Conservation (phyloP, 1,140 invertebrate species). For the Berghia stephanieae region DNA sequence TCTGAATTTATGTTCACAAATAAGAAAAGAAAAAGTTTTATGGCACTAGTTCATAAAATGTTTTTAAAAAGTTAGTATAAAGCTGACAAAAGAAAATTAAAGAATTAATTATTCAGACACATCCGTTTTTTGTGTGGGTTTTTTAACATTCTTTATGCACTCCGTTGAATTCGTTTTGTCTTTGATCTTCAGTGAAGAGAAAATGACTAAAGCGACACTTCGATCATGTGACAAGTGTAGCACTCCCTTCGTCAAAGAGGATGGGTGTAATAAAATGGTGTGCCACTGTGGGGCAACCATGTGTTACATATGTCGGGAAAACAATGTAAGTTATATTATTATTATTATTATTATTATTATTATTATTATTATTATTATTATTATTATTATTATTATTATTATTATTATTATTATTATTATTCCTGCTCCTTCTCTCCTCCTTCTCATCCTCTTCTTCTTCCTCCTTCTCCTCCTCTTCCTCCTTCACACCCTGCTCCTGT, state of each 20-base stretch:
- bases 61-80: neutral
- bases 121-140: too few species aligned
- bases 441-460: neutral
- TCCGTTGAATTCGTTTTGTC: neutral
- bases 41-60: neutral
- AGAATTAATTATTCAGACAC: neutral
- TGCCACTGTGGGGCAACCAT: slow-evolving; percentile 75
- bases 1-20: neutral
- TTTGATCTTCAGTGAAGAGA: slow-evolving; percentile 70
- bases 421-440: neutral
- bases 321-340: slow-evolving; percentile 50
- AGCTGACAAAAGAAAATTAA: neutral
- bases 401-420: too few species aligned
- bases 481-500: neutral
- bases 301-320: slow-evolving; percentile 76
- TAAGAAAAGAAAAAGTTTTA: neutral
- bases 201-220: slow-evolving; percentile 75
- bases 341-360: neutral
- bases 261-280: slow-evolving; percentile 78
- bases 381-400: too few species aligned
- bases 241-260: slow-evolving; percentile 72
- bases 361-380: too few species aligned
- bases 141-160: neutral
- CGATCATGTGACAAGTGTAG: slow-evolving; percentile 73
- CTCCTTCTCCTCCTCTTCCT: neutral